Conservation (phyloP, 2,113 vertebrate species). For the Pimephales promelas region DNA sequence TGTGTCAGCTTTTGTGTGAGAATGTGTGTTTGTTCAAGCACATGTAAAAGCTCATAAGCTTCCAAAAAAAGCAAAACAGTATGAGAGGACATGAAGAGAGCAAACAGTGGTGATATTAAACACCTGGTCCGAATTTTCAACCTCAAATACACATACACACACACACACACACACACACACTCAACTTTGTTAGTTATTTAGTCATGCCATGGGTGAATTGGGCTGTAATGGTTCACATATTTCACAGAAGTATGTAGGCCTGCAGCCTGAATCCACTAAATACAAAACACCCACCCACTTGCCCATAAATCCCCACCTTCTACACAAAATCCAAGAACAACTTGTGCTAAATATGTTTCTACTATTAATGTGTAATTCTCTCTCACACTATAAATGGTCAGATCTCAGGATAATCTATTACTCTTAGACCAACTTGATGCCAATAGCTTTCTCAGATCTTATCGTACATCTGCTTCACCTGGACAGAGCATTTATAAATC, state of each 20-base stretch:
- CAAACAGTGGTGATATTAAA: constrained; percentile 53
- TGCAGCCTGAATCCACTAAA: not conserved
- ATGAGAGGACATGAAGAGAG: constrained; percentile 27
- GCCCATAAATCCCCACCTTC: not conserved
- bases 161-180: not conserved
- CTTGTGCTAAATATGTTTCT: not conserved
- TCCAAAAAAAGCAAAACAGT: constrained; percentile 25
- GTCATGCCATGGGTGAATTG: constrained; percentile 13
- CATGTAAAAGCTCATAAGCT: constrained; percentile 26
- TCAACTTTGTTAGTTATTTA: not conserved
- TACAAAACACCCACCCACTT: not conserved
- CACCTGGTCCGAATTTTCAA: constrained; percentile 47
- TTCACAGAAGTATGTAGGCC: constrained; percentile 8
- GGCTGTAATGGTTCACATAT: constrained; percentile 30
- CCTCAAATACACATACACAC: not conserved
- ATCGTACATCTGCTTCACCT: constrained; percentile 12
- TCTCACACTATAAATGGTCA: constrained; percentile 22
- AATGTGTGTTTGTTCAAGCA: constrained; percentile 7
- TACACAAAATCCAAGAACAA: not conserved
- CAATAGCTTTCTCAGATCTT: not conserved
- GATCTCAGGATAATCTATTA: not conserved
- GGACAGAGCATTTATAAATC: constrained; percentile 33
- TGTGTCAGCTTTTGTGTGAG: not conserved
- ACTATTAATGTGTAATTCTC: not conserved
- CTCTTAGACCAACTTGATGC: constrained; percentile 5